Conservation (phyloP, 2,113 vertebrate genomes). For the Neodontobutis hainanensis region DNA sequence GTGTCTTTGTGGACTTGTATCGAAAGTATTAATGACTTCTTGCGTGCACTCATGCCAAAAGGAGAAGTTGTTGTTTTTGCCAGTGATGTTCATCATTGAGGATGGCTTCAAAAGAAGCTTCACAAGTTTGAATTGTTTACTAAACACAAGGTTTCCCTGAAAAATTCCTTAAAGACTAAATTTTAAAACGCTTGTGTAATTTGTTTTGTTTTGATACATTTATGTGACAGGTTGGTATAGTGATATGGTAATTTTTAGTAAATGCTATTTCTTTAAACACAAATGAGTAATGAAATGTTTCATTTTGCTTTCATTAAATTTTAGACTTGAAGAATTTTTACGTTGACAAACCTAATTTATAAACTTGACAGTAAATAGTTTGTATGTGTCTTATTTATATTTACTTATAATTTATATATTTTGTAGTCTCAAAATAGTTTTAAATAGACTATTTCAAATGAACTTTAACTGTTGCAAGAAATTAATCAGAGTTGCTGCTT, state of each 20-base stretch:
- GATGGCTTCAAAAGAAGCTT: constrained; percentile 35
- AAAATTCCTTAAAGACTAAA: constrained; percentile 61
- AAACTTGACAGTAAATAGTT: too few species aligned
- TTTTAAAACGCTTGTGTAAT: constrained; percentile 71
- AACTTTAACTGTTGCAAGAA: too few species aligned
- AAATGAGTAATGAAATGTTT: constrained; percentile 69
- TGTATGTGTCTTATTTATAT: too few species aligned
- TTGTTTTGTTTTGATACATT: constrained; percentile 62
- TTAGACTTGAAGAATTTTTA: background rate
- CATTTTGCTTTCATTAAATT: constrained; percentile 61
- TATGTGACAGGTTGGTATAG: constrained; percentile 68
- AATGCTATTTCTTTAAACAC: constrained; percentile 67
- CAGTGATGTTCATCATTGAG: constrained; percentile 12
- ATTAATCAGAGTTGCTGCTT: too few species aligned
- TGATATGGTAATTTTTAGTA: constrained; percentile 71
- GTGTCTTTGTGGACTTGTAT: constrained; percentile 56
- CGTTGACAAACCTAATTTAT: too few species aligned
- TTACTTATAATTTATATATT: too few species aligned
- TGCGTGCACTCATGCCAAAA: constrained; percentile 58
- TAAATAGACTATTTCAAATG: too few species aligned
- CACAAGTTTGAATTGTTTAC: constrained; percentile 54
- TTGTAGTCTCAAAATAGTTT: too few species aligned
- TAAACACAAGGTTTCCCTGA: constrained; percentile 37
- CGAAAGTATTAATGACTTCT: constrained; percentile 65
- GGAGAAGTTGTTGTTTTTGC: constrained; percentile 47